These are phyloP conservation scores for Macroteleia sp. DNA, from an alignment of 2,888 invertebrate species.

Conservation along the genomic window DNA sequence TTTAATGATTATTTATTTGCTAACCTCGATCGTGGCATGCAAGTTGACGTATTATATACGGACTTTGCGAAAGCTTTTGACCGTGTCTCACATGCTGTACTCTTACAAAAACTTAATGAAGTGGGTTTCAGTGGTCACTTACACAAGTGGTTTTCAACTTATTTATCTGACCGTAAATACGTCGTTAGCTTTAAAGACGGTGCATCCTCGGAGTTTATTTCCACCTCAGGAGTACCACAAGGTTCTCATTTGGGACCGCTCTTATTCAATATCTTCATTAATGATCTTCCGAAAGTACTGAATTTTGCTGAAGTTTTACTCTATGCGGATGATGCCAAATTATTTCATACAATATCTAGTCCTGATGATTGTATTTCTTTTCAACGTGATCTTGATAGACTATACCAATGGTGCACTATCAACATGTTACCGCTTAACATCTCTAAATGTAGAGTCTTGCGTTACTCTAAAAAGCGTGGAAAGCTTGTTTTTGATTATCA, in stretches of 20 bases:
- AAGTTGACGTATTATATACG: neutral
- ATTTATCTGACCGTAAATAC: neutral
- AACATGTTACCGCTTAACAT: neutral
- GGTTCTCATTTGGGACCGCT: neutral
- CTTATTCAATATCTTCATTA: neutral
- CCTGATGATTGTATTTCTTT: neutral
- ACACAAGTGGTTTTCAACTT: neutral
- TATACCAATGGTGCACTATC: neutral
- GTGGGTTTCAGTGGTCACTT: neutral
- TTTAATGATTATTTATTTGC: neutral
- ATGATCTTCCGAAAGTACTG: neutral
- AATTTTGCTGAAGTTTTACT: neutral
- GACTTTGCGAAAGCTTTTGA: neutral
- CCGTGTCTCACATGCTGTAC: neutral
- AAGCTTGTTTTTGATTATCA: neutral
- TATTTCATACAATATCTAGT: neutral
- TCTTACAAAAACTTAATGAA: neutral
- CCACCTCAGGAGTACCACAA: neutral
- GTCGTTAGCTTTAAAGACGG: neutral
- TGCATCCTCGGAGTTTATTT: neutral
- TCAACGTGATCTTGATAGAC: slow-evolving; percentile 1
- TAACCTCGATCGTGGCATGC: neutral
- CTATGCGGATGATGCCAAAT: neutral
- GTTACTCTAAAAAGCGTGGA: neutral
- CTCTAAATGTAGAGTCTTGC: neutral